Base-by-base conservation (phyloP, 2,797 vertebrate species). In the Kryptolebias ocellatus region DNA sequence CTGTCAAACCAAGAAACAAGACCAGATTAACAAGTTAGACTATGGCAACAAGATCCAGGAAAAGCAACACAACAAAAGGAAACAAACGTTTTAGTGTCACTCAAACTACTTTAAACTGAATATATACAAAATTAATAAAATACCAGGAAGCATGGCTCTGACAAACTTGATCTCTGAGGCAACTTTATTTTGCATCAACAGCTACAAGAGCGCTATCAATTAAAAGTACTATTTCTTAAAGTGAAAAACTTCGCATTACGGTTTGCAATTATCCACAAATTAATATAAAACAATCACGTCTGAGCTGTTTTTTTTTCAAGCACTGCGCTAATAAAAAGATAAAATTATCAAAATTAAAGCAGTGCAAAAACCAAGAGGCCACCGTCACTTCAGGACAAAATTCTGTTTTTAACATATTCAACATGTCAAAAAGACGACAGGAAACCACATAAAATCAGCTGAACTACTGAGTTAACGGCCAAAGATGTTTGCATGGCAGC, bases 11-110 rank as follows among this genome's bases (percentile, higher is more conserved):
- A 8, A 66, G 56, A 27, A 62, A 51, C 45, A 7, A 17, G 24
- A 39, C 18, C 28, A 53, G 37, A 10, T 39, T 15, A 18, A 52
- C 28, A 65, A 24, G 61, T 55, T 76, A n/a, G 31, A 31, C 44
- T 27, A 53, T 0, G 2, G n/a, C 14, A 44, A 56, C 37, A 56
- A 57, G 20, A 54, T 28, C 54, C 46, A 69, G 29, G 67, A 39
- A 29, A 54, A 39, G 29, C n/a, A 6, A 61, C 18, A 14, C 12
- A 61, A 20, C 12, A 24, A 29, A 20, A 28, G n/a, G 17, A 31
- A 31, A 42, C 3, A 24, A 10, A 55, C 29, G 12, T 16, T 55
- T 5, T 14, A 31, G 18, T 24, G 4, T 11, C 17, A 16, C 46
- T 5, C 15, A 60, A 37, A 55, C 0, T n/a, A 20, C 5, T 31